These are phyloP conservation scores for Rhagonycha fulva DNA, from an alignment of 2,888 invertebrate genomes.

Conservation along the genomic window DNA sequence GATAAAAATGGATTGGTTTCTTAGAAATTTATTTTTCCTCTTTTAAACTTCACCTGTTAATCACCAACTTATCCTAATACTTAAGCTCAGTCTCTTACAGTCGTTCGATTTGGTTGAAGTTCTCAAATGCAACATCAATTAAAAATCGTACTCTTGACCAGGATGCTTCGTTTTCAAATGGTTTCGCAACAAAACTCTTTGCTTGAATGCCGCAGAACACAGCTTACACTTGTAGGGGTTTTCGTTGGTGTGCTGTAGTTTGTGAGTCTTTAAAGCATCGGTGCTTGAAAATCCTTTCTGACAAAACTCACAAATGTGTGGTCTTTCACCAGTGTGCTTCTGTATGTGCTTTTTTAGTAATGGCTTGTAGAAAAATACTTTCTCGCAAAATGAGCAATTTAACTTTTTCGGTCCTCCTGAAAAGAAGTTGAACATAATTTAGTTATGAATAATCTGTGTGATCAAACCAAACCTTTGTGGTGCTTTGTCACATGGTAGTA, in stretches of 20 bases:
- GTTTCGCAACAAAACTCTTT: constrained; percentile 19
- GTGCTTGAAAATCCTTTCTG: constrained; percentile 23
- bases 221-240: constrained; percentile 20
- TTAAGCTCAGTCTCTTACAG: too few relatives aligned
- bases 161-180: constrained; percentile 21
- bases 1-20: too few relatives aligned
- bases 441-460: neutral
- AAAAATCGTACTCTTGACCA: neutral
- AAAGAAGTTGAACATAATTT: neutral
- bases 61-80: too few relatives aligned
- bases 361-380: constrained; percentile 11
- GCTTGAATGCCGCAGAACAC: constrained; percentile 19
- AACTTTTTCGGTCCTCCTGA: constrained; percentile 7
- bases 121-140: neutral
- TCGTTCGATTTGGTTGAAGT: too few relatives aligned
- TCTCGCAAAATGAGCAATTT: constrained; percentile 17
- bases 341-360: constrained; percentile 22
- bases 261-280: constrained; percentile 21
- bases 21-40: too few relatives aligned
- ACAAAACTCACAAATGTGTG: constrained; percentile 20
- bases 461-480: neutral
- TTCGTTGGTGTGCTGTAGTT: constrained; percentile 24
- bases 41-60: too few relatives aligned
- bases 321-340: constrained; percentile 24
- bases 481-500: neutral